Base-by-base conservation (phyloP, 2,888 invertebrate genomes). In the Drosophila limbata region DNA sequence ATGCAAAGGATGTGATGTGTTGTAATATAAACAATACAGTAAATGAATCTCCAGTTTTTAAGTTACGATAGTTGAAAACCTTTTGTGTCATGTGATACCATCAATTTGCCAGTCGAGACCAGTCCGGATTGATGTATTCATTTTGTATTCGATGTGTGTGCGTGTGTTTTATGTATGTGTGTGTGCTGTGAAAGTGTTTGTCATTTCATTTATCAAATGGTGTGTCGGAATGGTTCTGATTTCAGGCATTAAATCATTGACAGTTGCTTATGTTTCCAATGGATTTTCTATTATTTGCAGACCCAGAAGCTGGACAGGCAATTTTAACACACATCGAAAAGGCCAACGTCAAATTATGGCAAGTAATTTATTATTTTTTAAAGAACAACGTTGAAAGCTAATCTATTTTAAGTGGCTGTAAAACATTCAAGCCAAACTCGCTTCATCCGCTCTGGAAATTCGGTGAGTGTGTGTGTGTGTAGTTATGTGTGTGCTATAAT, bases 361-460 rank as follows among this genome's bases (percentile, higher is more conserved):
- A 25, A 40, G 65, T 73, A 25, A 84, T 86, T 79, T 84, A 81
- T 84, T 86, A 84, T 77, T 66, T 72, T 79, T 81, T 81, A 63
- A 80, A 77, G 68, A 67, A 77, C 63, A 66, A 52, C 62, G 79
- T 59, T 80, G 87, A 87, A 80, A 87, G 82, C 87, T 84, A 84
- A 87, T 85, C 85, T 81, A 87, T 87, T 87, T 82, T 75, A 84
- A 87, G 84, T 85, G 85, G 75, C 82, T 84, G 82, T 73, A 73
- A 84, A 76, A 67, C 84, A 79, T 77, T 79, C 70, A 52, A 63
- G 66, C 55, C 63, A 57, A 65, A 42, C 56, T 56, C 44, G 17
- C 39, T 13, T 47, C 37, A 37, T 17, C 33, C 35, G 28, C 11
- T 37, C 25, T 28, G 48, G 15, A 71, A 33, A 21, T 35, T 55